Conservation (phyloP, 2,797 vertebrate genomes). For the Sarcoramphus papa region DNA sequence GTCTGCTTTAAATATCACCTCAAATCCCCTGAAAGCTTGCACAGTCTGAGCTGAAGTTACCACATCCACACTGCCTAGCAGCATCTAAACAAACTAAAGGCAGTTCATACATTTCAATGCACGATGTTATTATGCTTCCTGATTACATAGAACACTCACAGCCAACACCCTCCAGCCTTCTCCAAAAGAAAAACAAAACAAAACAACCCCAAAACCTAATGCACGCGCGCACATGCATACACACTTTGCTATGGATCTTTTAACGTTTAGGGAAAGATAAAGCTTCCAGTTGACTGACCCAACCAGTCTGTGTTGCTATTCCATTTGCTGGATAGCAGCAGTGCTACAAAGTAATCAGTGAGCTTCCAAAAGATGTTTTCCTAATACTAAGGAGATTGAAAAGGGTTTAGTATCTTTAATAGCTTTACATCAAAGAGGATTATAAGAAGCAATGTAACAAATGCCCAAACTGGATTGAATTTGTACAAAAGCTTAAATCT, state of each 20-base stretch:
- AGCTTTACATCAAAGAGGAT: constrained; percentile 40
- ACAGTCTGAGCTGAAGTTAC: background rate
- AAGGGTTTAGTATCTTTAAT: constrained; percentile 34
- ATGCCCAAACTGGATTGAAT: constrained; percentile 10
- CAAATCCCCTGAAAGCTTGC: background rate
- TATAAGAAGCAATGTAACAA: constrained; percentile 18
- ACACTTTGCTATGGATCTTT: background rate
- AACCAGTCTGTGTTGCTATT: background rate
- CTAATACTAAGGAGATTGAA: constrained; percentile 36
- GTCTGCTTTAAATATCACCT: background rate
- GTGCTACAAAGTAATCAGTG: background rate
- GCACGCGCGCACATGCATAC: fast-evolving
- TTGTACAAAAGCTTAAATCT: background rate
- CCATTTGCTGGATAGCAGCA: background rate
- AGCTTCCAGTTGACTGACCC: background rate
- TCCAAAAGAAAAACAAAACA: background rate
- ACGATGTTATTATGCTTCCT: background rate
- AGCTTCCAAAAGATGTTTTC: constrained; percentile 4
- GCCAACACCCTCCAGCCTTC: background rate
- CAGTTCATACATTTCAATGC: background rate
- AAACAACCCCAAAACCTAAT: background rate
- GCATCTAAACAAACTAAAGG: background rate
- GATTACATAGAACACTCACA: background rate
- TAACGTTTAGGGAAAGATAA: background rate
- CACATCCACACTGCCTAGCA: background rate